Base-by-base conservation (phyloP, 2,797 vertebrate species). In the Notolepis coatsorum region DNA sequence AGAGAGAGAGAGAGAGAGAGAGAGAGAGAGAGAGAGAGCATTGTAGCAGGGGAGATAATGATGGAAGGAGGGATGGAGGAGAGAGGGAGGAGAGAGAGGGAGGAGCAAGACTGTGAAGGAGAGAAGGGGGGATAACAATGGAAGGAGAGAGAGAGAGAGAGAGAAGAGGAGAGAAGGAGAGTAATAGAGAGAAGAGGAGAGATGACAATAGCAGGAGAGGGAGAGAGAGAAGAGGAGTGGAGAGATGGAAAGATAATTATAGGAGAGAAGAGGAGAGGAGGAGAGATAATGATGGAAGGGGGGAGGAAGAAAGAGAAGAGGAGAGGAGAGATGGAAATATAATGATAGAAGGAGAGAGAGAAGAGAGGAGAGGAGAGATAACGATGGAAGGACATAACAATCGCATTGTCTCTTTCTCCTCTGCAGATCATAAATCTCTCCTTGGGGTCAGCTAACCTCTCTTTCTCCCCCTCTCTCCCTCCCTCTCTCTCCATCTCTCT, bases 351-450 rank as follows among this genome's bases (percentile, higher is more conserved):
- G 6, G 8, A 24, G 17, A 13, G 8, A 13, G 49, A 35, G 7
- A n/a, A 52, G 18, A 38, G 21, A 5, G 20, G 23, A 13, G 13
- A 2, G 38, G 33, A 53, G 21, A 53, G 21, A 37, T 30, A 51
- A 17, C 31, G 31, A 51, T 7, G 38, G 20, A 71, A 49, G 41
- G 48, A 35, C 47, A 61, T 65, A 73, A 63, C 31, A 61, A 62
- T 38, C 54, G 50, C 55, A 65, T 61, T 68, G 59, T 55, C 47
- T 39, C 50, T 37, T 12, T 73, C 18, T 45, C 56, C 38, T n/a
- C 50, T 64, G 54, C 43, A 35, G 50, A 58, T 73, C 56, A 73
- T 82, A 77, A 76, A 81, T 85, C 82, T 86, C 67, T 75, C 51
- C 47, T 37, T 52, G 48, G 17, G 5, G 50, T 52, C 21, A 45